These are phyloP conservation scores for Stictocephala bisonia DNA, from an alignment of 2,888 invertebrate species.

Conservation along the genomic window DNA sequence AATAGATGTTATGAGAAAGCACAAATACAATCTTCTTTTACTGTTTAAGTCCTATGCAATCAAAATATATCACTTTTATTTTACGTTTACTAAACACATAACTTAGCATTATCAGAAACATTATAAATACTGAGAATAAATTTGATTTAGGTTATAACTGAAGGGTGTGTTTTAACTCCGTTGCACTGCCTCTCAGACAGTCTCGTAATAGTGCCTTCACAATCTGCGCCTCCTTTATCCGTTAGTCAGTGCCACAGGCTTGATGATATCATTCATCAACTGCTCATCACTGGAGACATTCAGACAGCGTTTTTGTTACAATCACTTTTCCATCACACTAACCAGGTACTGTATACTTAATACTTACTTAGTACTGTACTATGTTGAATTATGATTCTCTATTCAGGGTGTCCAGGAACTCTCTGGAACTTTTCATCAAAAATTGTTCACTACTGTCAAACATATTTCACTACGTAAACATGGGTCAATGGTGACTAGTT, in stretches of 20 bases:
- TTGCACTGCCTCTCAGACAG: conserved; percentile 15
- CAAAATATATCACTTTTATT: too few relatives aligned
- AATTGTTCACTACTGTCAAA: too few relatives aligned
- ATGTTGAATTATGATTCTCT: too few relatives aligned
- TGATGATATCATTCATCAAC: conserved; percentile 33
- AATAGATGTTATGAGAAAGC: too few relatives aligned
- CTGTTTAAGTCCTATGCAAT: too few relatives aligned
- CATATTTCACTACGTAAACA: too few relatives aligned
- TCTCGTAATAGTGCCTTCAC: neutral
- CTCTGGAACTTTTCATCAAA: too few relatives aligned
- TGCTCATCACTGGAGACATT: conserved; percentile 70
- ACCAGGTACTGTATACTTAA: conserved; percentile 58
- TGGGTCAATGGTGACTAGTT: too few relatives aligned
- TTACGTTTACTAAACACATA: too few relatives aligned
- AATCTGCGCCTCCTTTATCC: neutral
- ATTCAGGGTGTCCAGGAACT: too few relatives aligned
- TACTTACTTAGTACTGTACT: neutral
- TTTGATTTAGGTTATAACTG: conserved; percentile 22
- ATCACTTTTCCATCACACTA: conserved; percentile 63
- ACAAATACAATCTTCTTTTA: too few relatives aligned
- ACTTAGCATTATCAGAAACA: too few relatives aligned
- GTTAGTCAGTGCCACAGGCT: conserved; percentile 10
- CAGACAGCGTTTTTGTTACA: conserved; percentile 72
- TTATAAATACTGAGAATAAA: neutral
- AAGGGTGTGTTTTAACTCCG: neutral